Conservation (phyloP, 1,140 invertebrate genomes). For the Tribolium madens region DNA sequence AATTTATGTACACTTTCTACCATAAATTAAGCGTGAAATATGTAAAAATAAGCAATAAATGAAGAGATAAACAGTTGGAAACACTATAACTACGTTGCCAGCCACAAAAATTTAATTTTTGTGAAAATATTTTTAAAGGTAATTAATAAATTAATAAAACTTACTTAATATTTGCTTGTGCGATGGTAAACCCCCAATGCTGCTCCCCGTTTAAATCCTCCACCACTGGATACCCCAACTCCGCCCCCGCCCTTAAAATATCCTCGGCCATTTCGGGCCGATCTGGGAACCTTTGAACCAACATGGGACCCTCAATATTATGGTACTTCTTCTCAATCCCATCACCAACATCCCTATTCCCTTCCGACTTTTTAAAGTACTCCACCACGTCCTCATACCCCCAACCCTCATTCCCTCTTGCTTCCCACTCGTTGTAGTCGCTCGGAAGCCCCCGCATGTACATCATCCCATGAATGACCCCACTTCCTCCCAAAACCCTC, state of each 20-base stretch:
- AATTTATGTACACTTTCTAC: too few species aligned
- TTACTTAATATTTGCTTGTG: slow-evolving; percentile 55
- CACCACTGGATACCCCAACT: slow-evolving; percentile 68
- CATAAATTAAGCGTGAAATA: too few species aligned
- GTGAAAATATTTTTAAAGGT: too few species aligned
- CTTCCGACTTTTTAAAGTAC: slow-evolving; percentile 68
- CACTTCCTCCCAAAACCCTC: slow-evolving; percentile 71
- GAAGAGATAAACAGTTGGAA: too few species aligned
- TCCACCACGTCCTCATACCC: slow-evolving; percentile 61
- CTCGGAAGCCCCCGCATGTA: slow-evolving; percentile 76
- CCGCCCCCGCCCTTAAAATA: slow-evolving; percentile 71
- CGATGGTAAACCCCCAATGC: slow-evolving; percentile 59
- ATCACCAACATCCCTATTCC: slow-evolving; percentile 66
- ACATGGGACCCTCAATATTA: slow-evolving; percentile 64
- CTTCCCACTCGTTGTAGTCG: slow-evolving; percentile 78
- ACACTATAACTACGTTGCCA: too few species aligned
- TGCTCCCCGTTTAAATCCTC: slow-evolving; percentile 71
- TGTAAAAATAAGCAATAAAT: too few species aligned
- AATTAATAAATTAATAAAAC: too few species aligned
- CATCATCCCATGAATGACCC: slow-evolving; percentile 76
- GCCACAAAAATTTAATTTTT: too few species aligned
- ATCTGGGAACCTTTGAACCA: slow-evolving; percentile 67
- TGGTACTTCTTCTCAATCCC: slow-evolving; percentile 63
- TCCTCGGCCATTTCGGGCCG: slow-evolving; percentile 67
- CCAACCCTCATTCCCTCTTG: slow-evolving; percentile 55